phyloP scores from a whole-genome alignment of 92 coral and sea anemone genomes.

The Actinernus sp. region DNA sequence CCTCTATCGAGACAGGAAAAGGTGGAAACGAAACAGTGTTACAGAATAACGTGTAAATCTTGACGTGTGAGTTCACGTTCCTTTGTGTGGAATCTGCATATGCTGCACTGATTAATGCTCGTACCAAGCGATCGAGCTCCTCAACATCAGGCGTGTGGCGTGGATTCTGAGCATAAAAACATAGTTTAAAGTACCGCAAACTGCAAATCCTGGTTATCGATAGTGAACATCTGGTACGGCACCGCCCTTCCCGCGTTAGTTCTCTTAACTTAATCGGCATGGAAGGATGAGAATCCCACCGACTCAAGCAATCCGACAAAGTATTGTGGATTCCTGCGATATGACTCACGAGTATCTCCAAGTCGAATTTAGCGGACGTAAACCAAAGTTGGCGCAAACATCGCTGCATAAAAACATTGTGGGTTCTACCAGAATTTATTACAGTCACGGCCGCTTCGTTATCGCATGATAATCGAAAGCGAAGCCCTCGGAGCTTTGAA shows the following conservation, averaged over 20 bases:
- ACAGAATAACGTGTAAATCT: too few relatives aligned
- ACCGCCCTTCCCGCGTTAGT: neutral
- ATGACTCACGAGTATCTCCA: slow-evolving; percentile 4
- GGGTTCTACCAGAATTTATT: slow-evolving; percentile 14
- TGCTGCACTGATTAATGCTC: neutral
- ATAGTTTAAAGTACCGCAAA: slow-evolving; percentile 4
- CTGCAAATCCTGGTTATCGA: slow-evolving; percentile 5
- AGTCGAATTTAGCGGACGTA: slow-evolving; percentile 12
- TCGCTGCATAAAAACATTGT: slow-evolving; percentile 10
- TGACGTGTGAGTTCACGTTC: too few relatives aligned
- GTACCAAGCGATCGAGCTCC: slow-evolving; percentile 16
- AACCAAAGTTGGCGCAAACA: slow-evolving; percentile 23
- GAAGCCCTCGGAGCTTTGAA: too few relatives aligned
- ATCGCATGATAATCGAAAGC: too few relatives aligned
- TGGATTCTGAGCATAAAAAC: slow-evolving; percentile 3
- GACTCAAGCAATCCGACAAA: too few relatives aligned
- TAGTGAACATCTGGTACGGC: slow-evolving; percentile 9
- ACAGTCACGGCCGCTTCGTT: too few relatives aligned
- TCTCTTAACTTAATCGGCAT: neutral
- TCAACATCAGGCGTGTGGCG: slow-evolving; percentile 6
- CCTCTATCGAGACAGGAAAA: slow-evolving; percentile 7
- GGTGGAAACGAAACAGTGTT: too few relatives aligned
- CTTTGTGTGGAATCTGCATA: slow-evolving; percentile 17
- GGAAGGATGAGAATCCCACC: too few relatives aligned
- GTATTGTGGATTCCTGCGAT: too few relatives aligned